Percentiles rank a stretch among this genome's conserved stretches.
These are phyloP conservation scores for Verasper variegatus DNA, from an alignment of 2,113 vertebrate species.

Conservation along the genomic window DNA sequence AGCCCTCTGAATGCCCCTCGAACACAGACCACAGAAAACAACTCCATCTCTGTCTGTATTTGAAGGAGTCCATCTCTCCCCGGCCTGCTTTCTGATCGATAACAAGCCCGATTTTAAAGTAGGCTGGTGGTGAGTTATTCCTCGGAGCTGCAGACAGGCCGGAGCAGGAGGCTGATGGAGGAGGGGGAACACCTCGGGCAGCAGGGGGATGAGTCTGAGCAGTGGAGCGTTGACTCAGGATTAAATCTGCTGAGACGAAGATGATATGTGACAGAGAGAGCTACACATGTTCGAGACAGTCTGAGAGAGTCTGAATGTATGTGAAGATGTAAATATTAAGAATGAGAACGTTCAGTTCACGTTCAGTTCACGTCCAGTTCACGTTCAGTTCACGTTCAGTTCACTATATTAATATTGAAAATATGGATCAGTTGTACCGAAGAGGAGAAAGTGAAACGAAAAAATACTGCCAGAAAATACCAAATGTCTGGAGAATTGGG, in stretches of 20 bases:
- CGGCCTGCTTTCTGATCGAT: conserved; percentile 38
- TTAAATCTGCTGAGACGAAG: conserved; percentile 29
- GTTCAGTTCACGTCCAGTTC: no score
- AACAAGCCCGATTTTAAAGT: conserved; percentile 30
- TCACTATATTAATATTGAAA: no score
- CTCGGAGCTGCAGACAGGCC: not conserved
- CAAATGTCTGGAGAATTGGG: no score
- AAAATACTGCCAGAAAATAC: no score
- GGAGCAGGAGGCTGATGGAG: conserved; percentile 28
- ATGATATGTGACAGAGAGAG: not conserved
- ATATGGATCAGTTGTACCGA: no score
- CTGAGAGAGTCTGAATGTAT: not conserved
- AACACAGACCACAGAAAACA: not conserved
- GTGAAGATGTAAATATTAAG: no score
- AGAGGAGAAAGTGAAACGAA: not conserved
- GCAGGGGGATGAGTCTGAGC: conserved; percentile 20
- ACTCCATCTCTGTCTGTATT: conserved; percentile 25
- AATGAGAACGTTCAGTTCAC: no score
- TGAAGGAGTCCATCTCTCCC: conserved; percentile 33
- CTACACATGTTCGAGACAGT: not conserved
- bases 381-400: no score
- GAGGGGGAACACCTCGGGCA: not conserved
- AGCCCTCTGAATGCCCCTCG: not conserved
- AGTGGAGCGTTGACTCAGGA: conserved; percentile 41
- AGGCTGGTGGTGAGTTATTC: conserved; percentile 53